Percentiles rank a stretch among this genome's conserved stretches.
Evolutionary conservation across 2,888 invertebrate species (phyloP).

Genomic region (Abscondita cerata): DNA sequence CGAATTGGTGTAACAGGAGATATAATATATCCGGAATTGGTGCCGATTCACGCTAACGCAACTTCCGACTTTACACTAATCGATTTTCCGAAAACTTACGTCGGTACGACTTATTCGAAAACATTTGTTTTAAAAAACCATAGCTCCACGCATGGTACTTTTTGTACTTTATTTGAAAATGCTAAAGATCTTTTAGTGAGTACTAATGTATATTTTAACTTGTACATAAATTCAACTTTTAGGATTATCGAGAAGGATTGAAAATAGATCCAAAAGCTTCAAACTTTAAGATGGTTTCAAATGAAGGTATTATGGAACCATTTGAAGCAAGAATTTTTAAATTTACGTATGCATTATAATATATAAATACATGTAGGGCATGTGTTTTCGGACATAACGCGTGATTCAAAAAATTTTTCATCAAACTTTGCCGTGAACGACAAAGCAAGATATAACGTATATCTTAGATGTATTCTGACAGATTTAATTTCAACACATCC

Average conservation of each 20-base stretch:
- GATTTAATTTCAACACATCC: no score
- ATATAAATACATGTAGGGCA: no score
- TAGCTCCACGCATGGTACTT: conserved; percentile 56
- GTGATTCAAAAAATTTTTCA: no score
- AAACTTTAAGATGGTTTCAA: conserved; percentile 19
- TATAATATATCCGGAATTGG: conserved; percentile 54
- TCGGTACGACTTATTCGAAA: conserved; percentile 51
- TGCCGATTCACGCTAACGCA: conserved; percentile 53
- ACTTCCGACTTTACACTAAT: conserved; percentile 56
- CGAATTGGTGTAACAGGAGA: conserved; percentile 48
- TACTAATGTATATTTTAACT: conserved; percentile 12
- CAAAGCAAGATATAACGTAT: no score
- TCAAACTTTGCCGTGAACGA: no score
- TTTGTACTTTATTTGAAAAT: conserved; percentile 54
- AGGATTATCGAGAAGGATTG: conserved; percentile 7
- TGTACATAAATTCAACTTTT: neutral
- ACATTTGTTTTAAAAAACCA: conserved; percentile 56
- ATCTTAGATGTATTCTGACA: no score
- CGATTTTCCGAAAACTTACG: conserved; percentile 56
- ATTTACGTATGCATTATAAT: conserved; percentile 35
- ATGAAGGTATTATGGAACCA: conserved; percentile 28
- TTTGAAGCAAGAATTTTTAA: conserved; percentile 27
- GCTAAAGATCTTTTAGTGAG: conserved; percentile 50
- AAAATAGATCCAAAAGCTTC: neutral
- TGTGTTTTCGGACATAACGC: no score